A percentile compares a stretch with the other conserved stretches of the same genome.
Evolutionary conservation across 2,113 vertebrate species (phyloP).

Genomic region (Puffinus mauretanicus): DNA sequence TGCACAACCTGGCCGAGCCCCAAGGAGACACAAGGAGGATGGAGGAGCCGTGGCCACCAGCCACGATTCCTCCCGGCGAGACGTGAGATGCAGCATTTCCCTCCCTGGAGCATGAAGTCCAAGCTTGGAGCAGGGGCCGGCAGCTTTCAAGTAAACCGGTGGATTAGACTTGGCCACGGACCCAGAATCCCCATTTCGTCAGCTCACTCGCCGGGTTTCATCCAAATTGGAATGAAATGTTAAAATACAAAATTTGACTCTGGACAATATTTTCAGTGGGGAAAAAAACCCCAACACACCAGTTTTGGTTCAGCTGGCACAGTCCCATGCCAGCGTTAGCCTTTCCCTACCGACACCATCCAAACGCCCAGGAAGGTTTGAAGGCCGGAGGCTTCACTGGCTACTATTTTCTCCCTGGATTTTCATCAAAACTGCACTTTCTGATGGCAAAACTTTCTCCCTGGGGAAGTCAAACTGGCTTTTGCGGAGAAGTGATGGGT

Average conservation of each 20-base stretch:
- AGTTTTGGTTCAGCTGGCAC: neutral
- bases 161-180: neutral
- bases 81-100: neutral
- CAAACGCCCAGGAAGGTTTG: neutral
- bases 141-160: neutral
- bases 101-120: neutral
- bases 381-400: neutral
- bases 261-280: neutral
- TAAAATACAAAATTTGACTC: neutral
- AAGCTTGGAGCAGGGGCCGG: neutral
- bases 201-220: neutral
- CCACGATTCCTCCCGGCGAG: rapidly evolving
- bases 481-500: neutral
- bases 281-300: neutral
- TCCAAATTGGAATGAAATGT: neutral
- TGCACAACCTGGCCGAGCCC: neutral
- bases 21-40: rapidly evolving
- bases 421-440: neutral
- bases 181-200: neutral
- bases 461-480: neutral
- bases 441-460: neutral
- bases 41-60: no score
- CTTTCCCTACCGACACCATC: neutral
- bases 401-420: neutral
- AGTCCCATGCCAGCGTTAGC: rapidly evolving